Conservation (phyloP, 2,113 vertebrate genomes). For the Salvelinus sp. region DNA sequence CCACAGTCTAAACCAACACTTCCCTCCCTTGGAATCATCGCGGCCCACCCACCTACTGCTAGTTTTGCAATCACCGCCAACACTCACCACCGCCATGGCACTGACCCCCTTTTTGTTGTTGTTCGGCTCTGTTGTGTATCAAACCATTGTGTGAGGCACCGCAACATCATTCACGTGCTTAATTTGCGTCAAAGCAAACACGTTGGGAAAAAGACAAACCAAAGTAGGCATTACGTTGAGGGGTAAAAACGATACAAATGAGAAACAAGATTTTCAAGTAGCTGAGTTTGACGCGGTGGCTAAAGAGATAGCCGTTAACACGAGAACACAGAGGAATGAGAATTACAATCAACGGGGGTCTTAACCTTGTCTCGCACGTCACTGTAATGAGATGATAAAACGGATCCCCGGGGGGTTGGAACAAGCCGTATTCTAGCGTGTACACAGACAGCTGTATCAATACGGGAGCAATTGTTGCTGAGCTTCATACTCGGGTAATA, state of each 20-base stretch:
- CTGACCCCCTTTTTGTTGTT: too few species aligned
- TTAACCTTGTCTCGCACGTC: conserved; percentile 48
- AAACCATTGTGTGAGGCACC: conserved; percentile 5
- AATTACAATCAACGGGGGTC: conserved; percentile 47
- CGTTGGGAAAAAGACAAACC: neutral
- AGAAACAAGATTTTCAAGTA: neutral
- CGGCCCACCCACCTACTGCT: neutral
- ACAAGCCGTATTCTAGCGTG: conserved; percentile 15
- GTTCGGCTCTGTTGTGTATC: too few species aligned
- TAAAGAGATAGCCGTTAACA: neutral
- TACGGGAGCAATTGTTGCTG: conserved; percentile 16
- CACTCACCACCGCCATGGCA: neutral
- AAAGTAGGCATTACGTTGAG: neutral
- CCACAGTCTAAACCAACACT: conserved; percentile 4
- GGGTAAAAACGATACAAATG: conserved; percentile 10
- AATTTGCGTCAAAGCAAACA: neutral
- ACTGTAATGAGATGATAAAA: conserved; percentile 59
- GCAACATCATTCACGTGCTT: neutral
- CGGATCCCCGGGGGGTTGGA: conserved; percentile 19
- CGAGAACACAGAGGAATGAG: conserved; percentile 21
- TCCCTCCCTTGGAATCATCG: neutral
- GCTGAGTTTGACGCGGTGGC: neutral
- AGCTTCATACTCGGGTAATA: conserved; percentile 10
- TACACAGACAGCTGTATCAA: conserved; percentile 27
- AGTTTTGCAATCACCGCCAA: conserved; percentile 29